These are phyloP conservation scores for Lomographa bimaculata DNA, from an alignment of 2,888 invertebrate species.

Conservation along the genomic window DNA sequence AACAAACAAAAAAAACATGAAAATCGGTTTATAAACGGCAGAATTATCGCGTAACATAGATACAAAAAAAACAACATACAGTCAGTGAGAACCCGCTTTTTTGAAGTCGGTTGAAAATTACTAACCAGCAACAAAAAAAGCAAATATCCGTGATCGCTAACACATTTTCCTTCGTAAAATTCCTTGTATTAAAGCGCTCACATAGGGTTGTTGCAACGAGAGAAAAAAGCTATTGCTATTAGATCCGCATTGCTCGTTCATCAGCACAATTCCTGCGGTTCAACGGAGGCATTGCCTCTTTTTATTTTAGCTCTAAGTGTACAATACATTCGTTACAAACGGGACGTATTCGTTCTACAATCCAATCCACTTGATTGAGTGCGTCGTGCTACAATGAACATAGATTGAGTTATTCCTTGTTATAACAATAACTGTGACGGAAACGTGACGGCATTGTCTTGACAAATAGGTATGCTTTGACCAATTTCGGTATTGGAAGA, in stretches of 20 bases:
- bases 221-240: constrained; percentile 65
- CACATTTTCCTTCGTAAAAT: constrained; percentile 36
- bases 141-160: constrained; percentile 7
- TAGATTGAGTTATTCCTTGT: constrained; percentile 50
- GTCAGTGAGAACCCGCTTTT: too few relatives aligned
- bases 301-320: constrained; percentile 66
- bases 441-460: too few relatives aligned
- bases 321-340: constrained; percentile 75
- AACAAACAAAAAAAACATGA: too few relatives aligned
- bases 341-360: constrained; percentile 50
- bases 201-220: constrained; percentile 42
- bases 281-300: constrained; percentile 60
- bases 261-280: constrained; percentile 68
- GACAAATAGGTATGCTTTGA: too few relatives aligned
- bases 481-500: too few relatives aligned
- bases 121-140: too few relatives aligned
- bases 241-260: constrained; percentile 72
- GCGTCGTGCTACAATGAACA: constrained; percentile 40
- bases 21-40: too few relatives aligned
- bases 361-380: constrained; percentile 69
- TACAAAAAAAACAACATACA: too few relatives aligned
- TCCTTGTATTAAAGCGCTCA: constrained; percentile 55
- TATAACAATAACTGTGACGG: too few relatives aligned
- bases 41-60: too few relatives aligned
- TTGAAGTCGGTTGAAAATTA: too few relatives aligned